Percentiles rank a stretch among this genome's conserved stretches.
These are phyloP conservation scores for Theristicus caerulescens DNA, from an alignment of 2,113 vertebrate genomes.

Conservation along the genomic window DNA sequence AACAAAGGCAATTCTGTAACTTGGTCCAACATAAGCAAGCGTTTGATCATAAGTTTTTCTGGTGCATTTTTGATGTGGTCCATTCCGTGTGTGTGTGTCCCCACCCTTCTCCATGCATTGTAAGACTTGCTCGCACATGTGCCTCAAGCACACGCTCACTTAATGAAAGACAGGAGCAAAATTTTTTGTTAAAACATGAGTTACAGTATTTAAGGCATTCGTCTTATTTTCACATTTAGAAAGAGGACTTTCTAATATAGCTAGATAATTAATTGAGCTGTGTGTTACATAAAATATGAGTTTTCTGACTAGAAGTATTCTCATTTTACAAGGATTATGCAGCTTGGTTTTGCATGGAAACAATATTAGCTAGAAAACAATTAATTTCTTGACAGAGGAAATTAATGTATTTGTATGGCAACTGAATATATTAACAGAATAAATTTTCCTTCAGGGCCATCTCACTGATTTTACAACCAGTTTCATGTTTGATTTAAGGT, in stretches of 20 bases:
- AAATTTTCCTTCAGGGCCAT: not conserved
- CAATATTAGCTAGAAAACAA: not conserved
- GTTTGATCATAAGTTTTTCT: not conserved
- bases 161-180: not conserved
- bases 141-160: not conserved
- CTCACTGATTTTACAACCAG: conserved; percentile 18
- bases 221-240: not conserved
- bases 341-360: not conserved
- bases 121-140: not conserved
- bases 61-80: not conserved
- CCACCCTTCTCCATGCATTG: too few species aligned
- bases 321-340: not conserved
- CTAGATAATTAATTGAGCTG: not conserved
- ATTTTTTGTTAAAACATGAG: not conserved
- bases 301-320: not conserved
- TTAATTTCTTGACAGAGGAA: not conserved
- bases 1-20: not conserved
- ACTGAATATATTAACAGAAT: not conserved
- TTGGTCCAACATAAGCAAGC: not conserved
- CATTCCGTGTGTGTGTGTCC: too few species aligned
- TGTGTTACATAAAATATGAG: not conserved
- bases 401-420: not conserved
- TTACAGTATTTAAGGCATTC: not conserved
- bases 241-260: not conserved
- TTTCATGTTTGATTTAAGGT: conserved; percentile 19